Evolutionary conservation across 2,113 vertebrate genomes (phyloP).

Genomic region (Charadrius vociferus): DNA sequence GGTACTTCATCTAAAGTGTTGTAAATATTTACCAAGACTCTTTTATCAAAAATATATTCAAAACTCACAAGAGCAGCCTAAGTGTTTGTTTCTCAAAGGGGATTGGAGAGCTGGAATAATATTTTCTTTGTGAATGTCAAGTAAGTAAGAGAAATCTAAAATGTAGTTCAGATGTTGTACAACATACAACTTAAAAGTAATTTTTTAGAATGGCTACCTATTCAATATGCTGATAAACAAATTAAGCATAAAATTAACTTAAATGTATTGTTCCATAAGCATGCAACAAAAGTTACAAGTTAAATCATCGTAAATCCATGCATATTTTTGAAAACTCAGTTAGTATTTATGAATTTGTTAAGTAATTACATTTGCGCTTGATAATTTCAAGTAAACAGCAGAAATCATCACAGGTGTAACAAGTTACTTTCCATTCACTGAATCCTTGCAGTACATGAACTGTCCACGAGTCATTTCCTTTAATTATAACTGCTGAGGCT

Average conservation of each 20-base stretch:
- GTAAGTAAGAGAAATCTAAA: background rate
- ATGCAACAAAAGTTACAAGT: background rate
- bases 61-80: background rate
- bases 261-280: background rate
- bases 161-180: background rate
- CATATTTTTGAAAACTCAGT: slow-evolving; percentile 19
- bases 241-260: background rate
- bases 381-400: slow-evolving; percentile 32
- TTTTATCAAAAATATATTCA: background rate
- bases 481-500: slow-evolving; percentile 44
- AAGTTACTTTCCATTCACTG: background rate
- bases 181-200: background rate
- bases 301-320: background rate
- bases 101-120: background rate
- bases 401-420: slow-evolving; percentile 32
- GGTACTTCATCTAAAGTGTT: background rate
- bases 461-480: slow-evolving; percentile 21
- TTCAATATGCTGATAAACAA: background rate
- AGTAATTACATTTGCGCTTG: slow-evolving; percentile 49
- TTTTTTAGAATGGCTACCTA: background rate
- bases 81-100: background rate
- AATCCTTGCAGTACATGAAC: slow-evolving; percentile 20
- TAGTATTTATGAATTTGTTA: slow-evolving; percentile 36
- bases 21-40: slow-evolving; percentile 31
- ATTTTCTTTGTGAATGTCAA: background rate